A percentile compares a stretch with the other conserved stretches of the same genome.
These are phyloP conservation scores for Hypocryptadius cinnamomeus DNA, from an alignment of 2,113 vertebrate species.

Conservation along the genomic window DNA sequence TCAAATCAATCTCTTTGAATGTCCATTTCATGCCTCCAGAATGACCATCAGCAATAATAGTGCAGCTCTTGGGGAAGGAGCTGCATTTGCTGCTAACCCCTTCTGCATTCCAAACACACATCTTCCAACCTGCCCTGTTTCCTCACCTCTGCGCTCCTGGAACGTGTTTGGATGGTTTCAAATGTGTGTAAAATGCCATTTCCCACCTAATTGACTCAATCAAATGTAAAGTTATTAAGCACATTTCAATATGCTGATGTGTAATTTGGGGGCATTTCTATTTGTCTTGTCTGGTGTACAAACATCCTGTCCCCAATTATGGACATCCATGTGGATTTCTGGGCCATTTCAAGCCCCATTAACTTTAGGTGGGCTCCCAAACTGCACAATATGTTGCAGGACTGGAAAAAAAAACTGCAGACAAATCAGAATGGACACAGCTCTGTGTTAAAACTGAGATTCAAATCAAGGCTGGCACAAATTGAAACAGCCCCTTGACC, in stretches of 20 bases:
- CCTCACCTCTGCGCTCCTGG: not conserved
- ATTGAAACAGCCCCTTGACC: not conserved
- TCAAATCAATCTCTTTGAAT: conserved; percentile 1
- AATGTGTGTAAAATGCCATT: not conserved
- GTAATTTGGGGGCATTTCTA: not conserved
- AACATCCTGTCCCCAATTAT: conserved; percentile 8
- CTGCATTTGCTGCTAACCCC: not conserved
- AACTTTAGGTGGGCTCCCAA: conserved; percentile 11
- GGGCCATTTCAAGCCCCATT: conserved; percentile 23
- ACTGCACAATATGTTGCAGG: not conserved
- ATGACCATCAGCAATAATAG: not conserved
- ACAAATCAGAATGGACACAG: not conserved
- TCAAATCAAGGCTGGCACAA: not conserved
- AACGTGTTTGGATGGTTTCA: not conserved
- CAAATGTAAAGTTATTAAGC: not conserved
- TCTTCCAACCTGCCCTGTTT: not conserved
- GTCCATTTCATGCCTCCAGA: not conserved
- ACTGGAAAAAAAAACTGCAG: not conserved
- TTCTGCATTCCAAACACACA: not conserved
- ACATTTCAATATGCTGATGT: conserved; percentile 8
- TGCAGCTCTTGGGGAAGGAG: not conserved
- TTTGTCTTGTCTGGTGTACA: not conserved
- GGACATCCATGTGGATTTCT: not conserved
- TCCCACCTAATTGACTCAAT: conserved; percentile 19
- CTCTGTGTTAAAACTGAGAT: not conserved